Percentiles rank a stretch among this genome's conserved stretches.
These are phyloP conservation scores for Pygmarrhopalites habei DNA, from an alignment of 1,140 invertebrate species.

Conservation along the genomic window DNA sequence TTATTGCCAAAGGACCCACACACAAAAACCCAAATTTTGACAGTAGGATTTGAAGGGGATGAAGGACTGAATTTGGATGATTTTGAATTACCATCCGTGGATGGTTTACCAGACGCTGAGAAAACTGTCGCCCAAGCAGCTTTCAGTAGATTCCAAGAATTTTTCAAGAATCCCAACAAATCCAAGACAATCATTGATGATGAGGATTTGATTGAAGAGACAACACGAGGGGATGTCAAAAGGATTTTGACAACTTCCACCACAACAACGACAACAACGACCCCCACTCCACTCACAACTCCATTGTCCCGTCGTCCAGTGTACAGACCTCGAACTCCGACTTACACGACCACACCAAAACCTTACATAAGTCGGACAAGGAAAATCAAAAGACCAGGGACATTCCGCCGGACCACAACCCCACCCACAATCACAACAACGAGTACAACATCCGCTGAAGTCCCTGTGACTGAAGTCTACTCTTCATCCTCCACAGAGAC, in stretches of 20 bases:
- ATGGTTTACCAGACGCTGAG: constrained; percentile 16
- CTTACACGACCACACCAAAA: not conserved
- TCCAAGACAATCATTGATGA: constrained; percentile 12
- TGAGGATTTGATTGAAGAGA: not conserved
- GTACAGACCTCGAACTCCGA: not conserved
- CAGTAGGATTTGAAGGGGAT: constrained; percentile 33
- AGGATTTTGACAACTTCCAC: not conserved
- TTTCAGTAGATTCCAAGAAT: constrained; percentile 30
- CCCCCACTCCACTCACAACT: not conserved
- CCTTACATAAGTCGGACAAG: not conserved
- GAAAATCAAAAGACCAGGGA: not conserved
- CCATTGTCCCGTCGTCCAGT: not conserved
- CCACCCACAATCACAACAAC: not conserved
- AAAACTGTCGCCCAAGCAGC: constrained; percentile 29
- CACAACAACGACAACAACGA: not conserved
- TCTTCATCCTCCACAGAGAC: not conserved
- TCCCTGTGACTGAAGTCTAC: not conserved
- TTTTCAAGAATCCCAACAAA: constrained; percentile 24
- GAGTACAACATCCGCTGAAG: not conserved
- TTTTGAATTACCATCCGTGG: constrained; percentile 22
- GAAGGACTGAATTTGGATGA: constrained; percentile 32
- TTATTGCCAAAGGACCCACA: not conserved
- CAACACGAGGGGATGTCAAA: not conserved
- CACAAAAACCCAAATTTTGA: constrained; percentile 32
- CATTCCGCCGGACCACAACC: not conserved